Evolutionary conservation across 1,140 invertebrate species (phyloP).

Genomic region (Drosophila ambigua): DNA sequence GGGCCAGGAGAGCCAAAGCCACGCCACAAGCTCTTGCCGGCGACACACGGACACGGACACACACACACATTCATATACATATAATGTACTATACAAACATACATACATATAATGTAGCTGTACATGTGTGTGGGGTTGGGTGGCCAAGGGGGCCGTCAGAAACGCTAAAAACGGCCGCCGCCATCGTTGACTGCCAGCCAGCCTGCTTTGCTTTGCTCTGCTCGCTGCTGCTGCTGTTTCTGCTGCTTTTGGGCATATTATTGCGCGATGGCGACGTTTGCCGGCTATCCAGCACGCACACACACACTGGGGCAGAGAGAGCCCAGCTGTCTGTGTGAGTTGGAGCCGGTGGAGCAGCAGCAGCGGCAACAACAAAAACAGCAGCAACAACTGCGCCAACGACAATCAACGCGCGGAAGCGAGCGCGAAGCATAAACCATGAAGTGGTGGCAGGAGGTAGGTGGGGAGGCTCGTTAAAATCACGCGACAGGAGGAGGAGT

Average conservation of each 20-base stretch:
- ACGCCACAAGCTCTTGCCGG: constrained; percentile 80
- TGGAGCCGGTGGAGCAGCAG: constrained; percentile 65
- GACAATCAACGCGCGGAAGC: constrained; percentile 79
- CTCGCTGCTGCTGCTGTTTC: constrained; percentile 35
- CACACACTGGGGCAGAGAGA: constrained; percentile 45
- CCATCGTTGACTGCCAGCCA: constrained; percentile 47
- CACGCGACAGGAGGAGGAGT: constrained; percentile 69
- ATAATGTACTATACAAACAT: constrained; percentile 5
- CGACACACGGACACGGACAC: constrained; percentile 60
- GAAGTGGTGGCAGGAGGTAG: constrained; percentile 31
- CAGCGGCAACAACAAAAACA: constrained; percentile 24
- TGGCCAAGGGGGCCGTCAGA: constrained; percentile 27
- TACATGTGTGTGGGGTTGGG: constrained; percentile 44
- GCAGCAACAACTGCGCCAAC: constrained; percentile 42
- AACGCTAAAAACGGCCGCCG: constrained; percentile 80
- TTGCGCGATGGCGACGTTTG: constrained; percentile 66
- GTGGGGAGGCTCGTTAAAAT: constrained; percentile 77
- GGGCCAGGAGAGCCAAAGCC: constrained; percentile 57
- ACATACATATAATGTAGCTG: constrained; percentile 13
- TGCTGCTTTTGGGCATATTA: constrained; percentile 82
- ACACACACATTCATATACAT: constrained; percentile 20
- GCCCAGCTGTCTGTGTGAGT: constrained; percentile 54
- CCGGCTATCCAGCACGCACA: constrained; percentile 75
- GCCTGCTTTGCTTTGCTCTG: constrained; percentile 48
- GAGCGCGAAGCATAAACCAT: constrained; percentile 81